Percentiles rank a stretch among this genome's conserved stretches.
These are phyloP conservation scores for Aphelinus atriplicis DNA, from an alignment of 1,140 invertebrate species.

Conservation along the genomic window DNA sequence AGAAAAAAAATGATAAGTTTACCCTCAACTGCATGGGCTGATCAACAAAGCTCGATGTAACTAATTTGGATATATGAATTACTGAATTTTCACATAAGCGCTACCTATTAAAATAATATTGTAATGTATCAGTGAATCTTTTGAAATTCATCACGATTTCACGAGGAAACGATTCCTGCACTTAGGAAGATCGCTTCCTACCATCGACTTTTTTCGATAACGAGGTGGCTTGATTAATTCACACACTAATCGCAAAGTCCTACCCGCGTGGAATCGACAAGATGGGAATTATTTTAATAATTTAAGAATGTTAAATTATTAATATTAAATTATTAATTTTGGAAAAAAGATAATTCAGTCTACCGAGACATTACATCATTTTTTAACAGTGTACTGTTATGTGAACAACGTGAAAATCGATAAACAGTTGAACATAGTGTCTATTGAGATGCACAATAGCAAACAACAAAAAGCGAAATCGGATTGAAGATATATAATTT, in stretches of 20 bases:
- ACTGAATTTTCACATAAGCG: slow-evolving; percentile 10
- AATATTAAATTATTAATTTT: no score
- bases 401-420: slow-evolving; percentile 15
- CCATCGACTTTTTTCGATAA: no score
- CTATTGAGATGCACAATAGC: slow-evolving; percentile 28
- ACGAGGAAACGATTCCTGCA: no score
- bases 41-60: neutral
- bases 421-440: slow-evolving; percentile 14
- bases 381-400: slow-evolving; percentile 31
- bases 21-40: slow-evolving; percentile 53
- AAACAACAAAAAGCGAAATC: slow-evolving; percentile 36
- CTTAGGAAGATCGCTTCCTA: no score
- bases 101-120: slow-evolving; percentile 32
- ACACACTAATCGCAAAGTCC: no score
- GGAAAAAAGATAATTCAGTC: no score
- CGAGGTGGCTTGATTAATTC: no score
- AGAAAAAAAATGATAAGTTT: slow-evolving; percentile 16
- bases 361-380: slow-evolving; percentile 37
- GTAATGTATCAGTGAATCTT: slow-evolving; percentile 28
- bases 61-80: slow-evolving; percentile 3
- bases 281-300: no score
- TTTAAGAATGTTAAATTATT: no score
- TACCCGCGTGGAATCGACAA: no score
- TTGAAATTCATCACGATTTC: no score
- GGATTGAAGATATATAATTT: slow-evolving; percentile 18